These are phyloP conservation scores for Aricia artaxerxes DNA, from an alignment of 2,888 invertebrate species.

Conservation along the genomic window DNA sequence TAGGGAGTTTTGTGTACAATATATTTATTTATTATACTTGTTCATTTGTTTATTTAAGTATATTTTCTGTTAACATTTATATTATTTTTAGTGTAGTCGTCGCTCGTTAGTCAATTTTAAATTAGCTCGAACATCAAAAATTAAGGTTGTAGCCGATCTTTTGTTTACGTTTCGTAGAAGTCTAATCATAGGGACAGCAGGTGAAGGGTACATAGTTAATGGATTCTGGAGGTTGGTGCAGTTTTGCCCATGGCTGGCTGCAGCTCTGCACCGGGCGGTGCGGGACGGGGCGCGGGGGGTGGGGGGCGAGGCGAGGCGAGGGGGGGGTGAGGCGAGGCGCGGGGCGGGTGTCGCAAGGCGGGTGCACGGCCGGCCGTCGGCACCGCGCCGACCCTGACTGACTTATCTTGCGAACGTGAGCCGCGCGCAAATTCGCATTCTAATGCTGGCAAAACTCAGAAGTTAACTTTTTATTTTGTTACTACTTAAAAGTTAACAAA, in stretches of 20 bases:
- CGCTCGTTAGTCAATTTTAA: too few relatives aligned
- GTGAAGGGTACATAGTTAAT: background rate
- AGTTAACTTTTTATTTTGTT: conserved; percentile 33
- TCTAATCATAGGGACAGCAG: too few relatives aligned
- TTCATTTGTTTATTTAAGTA: background rate
- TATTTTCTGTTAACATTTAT: background rate
- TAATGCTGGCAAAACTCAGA: conserved; percentile 67
- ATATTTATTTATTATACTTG: background rate
- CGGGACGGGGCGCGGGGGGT: conserved; percentile 40
- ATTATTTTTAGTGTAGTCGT: background rate
- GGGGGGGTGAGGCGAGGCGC: conserved; percentile 38
- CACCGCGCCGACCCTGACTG: conserved; percentile 79
- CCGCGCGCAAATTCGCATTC: conserved; percentile 76
- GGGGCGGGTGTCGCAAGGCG: conserved; percentile 66
- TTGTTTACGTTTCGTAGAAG: too few relatives aligned
- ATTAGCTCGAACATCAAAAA: too few relatives aligned
- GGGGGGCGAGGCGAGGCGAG: conserved; percentile 44
- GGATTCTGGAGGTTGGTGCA: conserved; percentile 34
- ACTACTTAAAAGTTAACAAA: background rate
- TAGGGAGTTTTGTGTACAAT: background rate
- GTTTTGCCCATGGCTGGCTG: conserved; percentile 49
- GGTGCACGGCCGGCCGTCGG: conserved; percentile 80
- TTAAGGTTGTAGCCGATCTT: too few relatives aligned
- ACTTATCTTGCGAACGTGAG: conserved; percentile 78
- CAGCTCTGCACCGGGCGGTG: conserved; percentile 42